Conservation (phyloP, 2,113 vertebrate genomes). For the Mesocricetus auratus region DNA sequence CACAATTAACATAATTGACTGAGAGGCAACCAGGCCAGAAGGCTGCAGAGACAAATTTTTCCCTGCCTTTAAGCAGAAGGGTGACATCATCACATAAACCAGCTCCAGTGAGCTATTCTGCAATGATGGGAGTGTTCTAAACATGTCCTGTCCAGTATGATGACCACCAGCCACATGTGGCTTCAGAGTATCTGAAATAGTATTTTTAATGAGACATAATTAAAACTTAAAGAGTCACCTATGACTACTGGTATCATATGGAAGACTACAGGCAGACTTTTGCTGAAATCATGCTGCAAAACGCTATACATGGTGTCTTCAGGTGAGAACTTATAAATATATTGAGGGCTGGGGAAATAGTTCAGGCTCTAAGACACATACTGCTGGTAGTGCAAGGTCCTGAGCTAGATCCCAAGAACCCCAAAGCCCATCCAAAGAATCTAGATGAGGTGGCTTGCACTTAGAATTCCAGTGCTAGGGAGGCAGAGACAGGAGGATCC, state of each 20-base stretch:
- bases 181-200: background rate
- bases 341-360: background rate
- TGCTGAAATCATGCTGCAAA: background rate
- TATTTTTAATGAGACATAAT: constrained; percentile 1
- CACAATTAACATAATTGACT: background rate
- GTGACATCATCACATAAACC: background rate
- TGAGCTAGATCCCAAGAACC: background rate
- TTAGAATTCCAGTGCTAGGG: background rate
- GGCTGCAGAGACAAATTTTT: background rate
- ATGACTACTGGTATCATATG: background rate
- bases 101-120: background rate
- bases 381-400: background rate
- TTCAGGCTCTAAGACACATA: background rate
- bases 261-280: background rate
- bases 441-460: background rate
- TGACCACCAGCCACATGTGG: background rate
- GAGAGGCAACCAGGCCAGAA: constrained; percentile 1
- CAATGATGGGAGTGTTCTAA: accelerated
- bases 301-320: background rate
- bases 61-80: background rate
- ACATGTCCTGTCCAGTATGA: background rate
- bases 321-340: background rate
- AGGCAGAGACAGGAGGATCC: background rate
- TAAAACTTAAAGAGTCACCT: background rate
- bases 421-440: background rate